phyloP scores from a whole-genome alignment of 35 echinoderm and acorn worm genomes.

The Apostichopus parvimensis region DNA sequence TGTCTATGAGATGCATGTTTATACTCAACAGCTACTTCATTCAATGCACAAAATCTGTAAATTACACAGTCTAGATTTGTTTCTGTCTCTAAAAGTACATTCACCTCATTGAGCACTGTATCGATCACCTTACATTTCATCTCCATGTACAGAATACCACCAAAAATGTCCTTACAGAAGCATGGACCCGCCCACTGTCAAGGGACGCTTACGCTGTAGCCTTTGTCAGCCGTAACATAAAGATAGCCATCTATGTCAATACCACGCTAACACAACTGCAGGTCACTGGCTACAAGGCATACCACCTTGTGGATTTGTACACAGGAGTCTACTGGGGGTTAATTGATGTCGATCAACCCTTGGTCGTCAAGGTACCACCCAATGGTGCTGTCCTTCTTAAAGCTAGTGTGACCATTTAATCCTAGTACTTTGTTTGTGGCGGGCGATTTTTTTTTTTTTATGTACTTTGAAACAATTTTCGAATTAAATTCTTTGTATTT shows the following conservation, averaged over 20 bases:
- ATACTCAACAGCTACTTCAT: no score
- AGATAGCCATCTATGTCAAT: conserved; percentile 54
- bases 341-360: background rate
- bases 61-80: no score
- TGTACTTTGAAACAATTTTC: no score
- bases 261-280: conserved; percentile 65
- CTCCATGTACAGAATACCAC: conserved; percentile 8
- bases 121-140: conserved; percentile 10
- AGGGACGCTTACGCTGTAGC: conserved; percentile 50
- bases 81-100: no score
- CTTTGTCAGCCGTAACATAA: conserved; percentile 67
- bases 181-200: conserved; percentile 65
- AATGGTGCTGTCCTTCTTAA: conserved; percentile 64
- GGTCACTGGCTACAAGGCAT: conserved; percentile 13
- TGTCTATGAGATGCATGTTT: no score
- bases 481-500: no score
- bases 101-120: background rate
- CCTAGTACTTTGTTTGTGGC: background rate
- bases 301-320: conserved; percentile 39
- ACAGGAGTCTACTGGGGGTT: conserved; percentile 23
- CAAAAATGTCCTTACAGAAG: conserved; percentile 52
- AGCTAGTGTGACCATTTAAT: conserved; percentile 50
- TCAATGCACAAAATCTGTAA: no score
- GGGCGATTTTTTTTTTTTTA: no score
- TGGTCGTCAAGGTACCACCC: conserved; percentile 53